Conservation (phyloP, 53 echinoderm and acorn worm species). For the Apostichopus leukothele region DNA sequence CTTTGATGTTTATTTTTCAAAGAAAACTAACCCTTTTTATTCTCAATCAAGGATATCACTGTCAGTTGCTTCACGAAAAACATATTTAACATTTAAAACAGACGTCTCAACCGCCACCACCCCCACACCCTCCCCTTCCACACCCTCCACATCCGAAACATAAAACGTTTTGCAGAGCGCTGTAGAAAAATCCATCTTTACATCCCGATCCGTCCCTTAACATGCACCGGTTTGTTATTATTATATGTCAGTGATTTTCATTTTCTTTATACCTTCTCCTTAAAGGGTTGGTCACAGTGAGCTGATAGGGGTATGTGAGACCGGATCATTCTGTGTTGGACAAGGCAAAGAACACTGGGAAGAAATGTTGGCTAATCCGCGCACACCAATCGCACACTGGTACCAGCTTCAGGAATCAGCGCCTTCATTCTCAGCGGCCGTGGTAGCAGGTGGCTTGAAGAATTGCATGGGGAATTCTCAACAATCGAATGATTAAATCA, state of each 20-base stretch:
- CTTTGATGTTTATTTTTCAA: too few relatives aligned
- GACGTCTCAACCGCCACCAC: too few relatives aligned
- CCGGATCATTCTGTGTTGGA: constrained; percentile 76
- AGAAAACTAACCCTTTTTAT: too few relatives aligned
- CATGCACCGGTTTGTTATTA: too few relatives aligned
- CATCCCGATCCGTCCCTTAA: too few relatives aligned
- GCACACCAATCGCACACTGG: constrained; percentile 93
- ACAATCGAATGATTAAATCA: constrained; percentile 59
- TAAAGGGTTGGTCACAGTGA: constrained; percentile 96
- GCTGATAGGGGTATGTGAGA: constrained; percentile 94
- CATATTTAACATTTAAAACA: too few relatives aligned
- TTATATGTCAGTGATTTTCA: neutral
- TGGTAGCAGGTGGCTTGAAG: constrained; percentile 74
- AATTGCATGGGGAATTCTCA: constrained; percentile 84
- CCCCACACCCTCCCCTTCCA: too few relatives aligned
- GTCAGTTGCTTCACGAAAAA: too few relatives aligned
- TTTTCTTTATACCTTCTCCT: neutral
- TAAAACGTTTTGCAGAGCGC: too few relatives aligned
- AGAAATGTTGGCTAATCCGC: constrained; percentile 82
- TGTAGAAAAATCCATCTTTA: too few relatives aligned
- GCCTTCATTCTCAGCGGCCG: constrained; percentile 77
- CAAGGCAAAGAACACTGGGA: constrained; percentile 90
- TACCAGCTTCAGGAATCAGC: constrained; percentile 88
- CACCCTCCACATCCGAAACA: too few relatives aligned
- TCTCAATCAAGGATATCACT: too few relatives aligned